phyloP scores from a whole-genome alignment of 2,888 invertebrate species.

The Cephonodes hylas region DNA sequence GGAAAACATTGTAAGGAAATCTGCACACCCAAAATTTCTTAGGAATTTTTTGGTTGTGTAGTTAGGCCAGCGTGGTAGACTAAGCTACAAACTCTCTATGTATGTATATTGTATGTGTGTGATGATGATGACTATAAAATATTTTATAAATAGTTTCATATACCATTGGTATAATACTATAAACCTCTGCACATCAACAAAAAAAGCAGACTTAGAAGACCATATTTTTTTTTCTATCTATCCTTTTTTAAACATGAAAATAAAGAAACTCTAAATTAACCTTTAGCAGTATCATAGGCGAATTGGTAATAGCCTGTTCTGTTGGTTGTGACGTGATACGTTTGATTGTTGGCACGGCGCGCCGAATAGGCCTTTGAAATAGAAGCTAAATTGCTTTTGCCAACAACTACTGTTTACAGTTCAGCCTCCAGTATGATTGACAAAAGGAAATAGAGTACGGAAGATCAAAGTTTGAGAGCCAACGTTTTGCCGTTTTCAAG shows the following conservation, averaged over 20 bases:
- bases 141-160: too few species aligned
- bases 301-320: constrained; percentile 25
- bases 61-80: too few species aligned
- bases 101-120: too few species aligned
- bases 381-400: constrained; percentile 33
- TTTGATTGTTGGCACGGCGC: constrained; percentile 25
- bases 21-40: too few species aligned
- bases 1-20: too few species aligned
- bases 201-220: background rate
- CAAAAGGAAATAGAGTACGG: constrained; percentile 31
- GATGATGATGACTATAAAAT: too few species aligned
- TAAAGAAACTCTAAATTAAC: background rate
- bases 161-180: too few species aligned
- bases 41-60: too few species aligned
- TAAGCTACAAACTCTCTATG: too few species aligned
- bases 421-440: constrained; percentile 30
- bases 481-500: constrained; percentile 1
- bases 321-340: constrained; percentile 22
- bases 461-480: constrained; percentile 27
- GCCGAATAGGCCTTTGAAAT: constrained; percentile 28
- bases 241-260: background rate
- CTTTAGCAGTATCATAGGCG: background rate
- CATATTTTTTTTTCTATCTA: too few species aligned
- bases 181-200: too few species aligned
- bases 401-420: constrained; percentile 36